Conservation (phyloP, 2,888 invertebrate genomes). For the Drosophila acutilabella region DNA sequence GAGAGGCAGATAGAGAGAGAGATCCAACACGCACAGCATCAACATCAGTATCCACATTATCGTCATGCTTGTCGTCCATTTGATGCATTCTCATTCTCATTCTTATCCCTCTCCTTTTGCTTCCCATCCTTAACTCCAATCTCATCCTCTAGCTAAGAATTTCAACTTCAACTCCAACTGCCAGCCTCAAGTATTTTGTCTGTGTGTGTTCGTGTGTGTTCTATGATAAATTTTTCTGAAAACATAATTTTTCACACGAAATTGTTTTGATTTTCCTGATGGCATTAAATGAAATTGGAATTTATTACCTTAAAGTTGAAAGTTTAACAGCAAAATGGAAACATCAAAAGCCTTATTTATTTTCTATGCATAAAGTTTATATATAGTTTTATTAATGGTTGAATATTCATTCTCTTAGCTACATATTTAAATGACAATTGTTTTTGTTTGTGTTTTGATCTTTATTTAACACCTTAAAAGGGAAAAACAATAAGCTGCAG, state of each 20-base stretch:
- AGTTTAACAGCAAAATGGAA: background rate
- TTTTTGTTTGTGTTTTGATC: background rate
- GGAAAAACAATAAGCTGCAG: too few relatives aligned
- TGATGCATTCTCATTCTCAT: slow-evolving; percentile 60
- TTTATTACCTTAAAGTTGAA: slow-evolving; percentile 43
- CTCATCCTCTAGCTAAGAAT: slow-evolving; percentile 31
- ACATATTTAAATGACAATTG: background rate
- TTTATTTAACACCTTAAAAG: too few relatives aligned
- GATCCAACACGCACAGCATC: slow-evolving; percentile 43
- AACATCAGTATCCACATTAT: slow-evolving; percentile 50
- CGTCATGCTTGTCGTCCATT: slow-evolving; percentile 70
- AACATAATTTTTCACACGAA: slow-evolving; percentile 73
- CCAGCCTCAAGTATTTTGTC: slow-evolving; percentile 20
- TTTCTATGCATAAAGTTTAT: background rate
- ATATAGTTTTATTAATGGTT: background rate
- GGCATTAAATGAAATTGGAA: slow-evolving; percentile 51
- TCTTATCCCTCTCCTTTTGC: background rate
- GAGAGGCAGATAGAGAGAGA: background rate
- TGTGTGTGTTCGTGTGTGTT: slow-evolving; percentile 15
- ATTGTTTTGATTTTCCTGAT: slow-evolving; percentile 69
- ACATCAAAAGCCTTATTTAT: background rate
- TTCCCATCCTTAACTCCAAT: slow-evolving; percentile 4
- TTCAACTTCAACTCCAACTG: slow-evolving; percentile 27
- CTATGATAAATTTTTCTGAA: slow-evolving; percentile 42
- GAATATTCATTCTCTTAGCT: background rate